A percentile compares a stretch with the other conserved stretches of the same genome.
These are phyloP conservation scores for Antedon bifida DNA, from an alignment of 35 echinoderm and acorn worm species.

Conservation along the genomic window DNA sequence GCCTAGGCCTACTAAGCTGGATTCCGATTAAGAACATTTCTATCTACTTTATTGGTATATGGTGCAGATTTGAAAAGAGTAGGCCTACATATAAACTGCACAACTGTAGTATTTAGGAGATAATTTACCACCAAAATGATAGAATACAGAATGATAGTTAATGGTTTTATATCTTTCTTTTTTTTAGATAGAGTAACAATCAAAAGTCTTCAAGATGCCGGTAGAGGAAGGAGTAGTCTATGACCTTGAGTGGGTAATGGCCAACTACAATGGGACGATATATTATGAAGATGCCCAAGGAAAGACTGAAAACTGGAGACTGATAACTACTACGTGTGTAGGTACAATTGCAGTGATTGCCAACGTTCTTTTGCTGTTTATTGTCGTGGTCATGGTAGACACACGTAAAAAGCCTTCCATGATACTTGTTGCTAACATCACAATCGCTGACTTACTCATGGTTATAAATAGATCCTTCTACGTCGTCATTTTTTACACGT, in stretches of 20 bases:
- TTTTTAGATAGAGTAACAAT: too few species aligned
- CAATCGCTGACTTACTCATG: neutral
- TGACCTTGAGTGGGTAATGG: neutral
- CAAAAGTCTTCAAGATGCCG: too few species aligned
- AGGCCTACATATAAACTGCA: too few species aligned
- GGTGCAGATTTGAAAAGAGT: too few species aligned
- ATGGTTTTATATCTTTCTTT: too few species aligned
- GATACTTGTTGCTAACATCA: neutral
- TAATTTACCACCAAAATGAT: too few species aligned
- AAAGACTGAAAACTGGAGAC: neutral
- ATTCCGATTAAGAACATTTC: too few species aligned
- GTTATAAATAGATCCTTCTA: neutral
- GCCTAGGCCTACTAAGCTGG: too few species aligned
- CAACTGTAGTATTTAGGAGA: too few species aligned
- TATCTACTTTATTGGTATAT: too few species aligned
- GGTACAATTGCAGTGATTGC: neutral
- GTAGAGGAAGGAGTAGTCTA: neutral
- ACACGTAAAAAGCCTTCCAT: neutral
- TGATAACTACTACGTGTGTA: neutral
- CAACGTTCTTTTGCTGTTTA: neutral
- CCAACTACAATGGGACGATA: neutral
- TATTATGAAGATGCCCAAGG: neutral
- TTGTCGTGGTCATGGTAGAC: neutral
- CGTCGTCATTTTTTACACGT: neutral
- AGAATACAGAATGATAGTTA: too few species aligned